Evolutionary conservation across 2,797 vertebrate genomes (phyloP), one percentile per base, ranked within the genome.

Genomic region (Vireo griseus): DNA sequence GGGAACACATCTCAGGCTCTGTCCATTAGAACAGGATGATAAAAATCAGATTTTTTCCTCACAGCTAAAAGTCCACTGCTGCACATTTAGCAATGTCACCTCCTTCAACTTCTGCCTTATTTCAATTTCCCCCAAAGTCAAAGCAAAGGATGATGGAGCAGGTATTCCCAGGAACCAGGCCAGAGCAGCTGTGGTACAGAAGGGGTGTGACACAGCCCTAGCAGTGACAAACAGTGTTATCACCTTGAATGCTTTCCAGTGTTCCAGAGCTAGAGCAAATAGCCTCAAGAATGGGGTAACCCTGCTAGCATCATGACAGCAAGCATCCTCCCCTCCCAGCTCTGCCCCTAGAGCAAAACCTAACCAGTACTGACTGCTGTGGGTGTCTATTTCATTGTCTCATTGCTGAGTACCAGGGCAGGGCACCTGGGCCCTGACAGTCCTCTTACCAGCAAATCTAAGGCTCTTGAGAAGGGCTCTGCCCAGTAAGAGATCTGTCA

Each of bases 381-480:
- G 19, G 6, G 10, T 54, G 3, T 52, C 47, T 66, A 3, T 4
- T 37, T 65, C 40, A 52, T 3, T 12, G 17, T 66, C 35, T 83
- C 39, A 25, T 4, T 65, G 69, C 45, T 29, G 20, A 75, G 31
- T 39, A 72, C 13, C 12, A 65, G 50, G 28, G 40, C 47, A 80
- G 31, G 58, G 20, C 37, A 76, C 11, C 28, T 45, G 35, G 7
- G 15, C 33, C 72, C 37, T 44, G 28, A 31, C 37, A 88, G 20
- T 45, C 52, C 25, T 77, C 92, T 86, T 86, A 81, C 55, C 62
- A 94, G 69, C 45, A 82, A 81, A 76, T 13, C 73, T 76, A 63
- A 75, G 35, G 35, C 55, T 54, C 71, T n/a, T 75, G 42, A 86
- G 66, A 77, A 78, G 35, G 65, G 33, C 40, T 88, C 55, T 88